phyloP scores from a whole-genome alignment of 2,888 invertebrate species.

The Drosophila pseudotakahashii region DNA sequence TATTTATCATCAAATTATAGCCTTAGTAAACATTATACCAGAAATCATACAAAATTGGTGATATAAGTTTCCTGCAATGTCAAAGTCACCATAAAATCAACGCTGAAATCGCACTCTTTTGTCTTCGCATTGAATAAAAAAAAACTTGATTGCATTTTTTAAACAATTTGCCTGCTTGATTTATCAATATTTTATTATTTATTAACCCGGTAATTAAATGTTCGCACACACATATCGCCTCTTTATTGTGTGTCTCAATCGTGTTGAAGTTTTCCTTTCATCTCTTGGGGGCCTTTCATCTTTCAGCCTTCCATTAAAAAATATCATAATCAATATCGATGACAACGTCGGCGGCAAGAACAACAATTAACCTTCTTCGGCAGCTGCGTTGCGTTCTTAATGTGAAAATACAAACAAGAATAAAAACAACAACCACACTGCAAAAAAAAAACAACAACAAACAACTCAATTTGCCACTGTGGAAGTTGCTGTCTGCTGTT shows the following conservation, averaged over 20 bases:
- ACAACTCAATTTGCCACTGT: constrained; percentile 45
- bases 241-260: constrained; percentile 1
- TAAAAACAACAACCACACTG: constrained; percentile 10
- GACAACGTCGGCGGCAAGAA: constrained; percentile 25
- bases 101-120: not conserved
- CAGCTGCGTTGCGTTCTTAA: constrained; percentile 46
- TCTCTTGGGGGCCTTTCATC: constrained; percentile 13
- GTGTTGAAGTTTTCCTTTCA: constrained; percentile 19
- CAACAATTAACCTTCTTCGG: constrained; percentile 5
- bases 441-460: constrained; percentile 24
- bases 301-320: constrained; percentile 19
- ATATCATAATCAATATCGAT: constrained; percentile 45
- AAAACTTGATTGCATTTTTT: constrained; percentile 9
- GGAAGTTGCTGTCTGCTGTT: constrained; percentile 20
- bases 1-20: too few relatives aligned
- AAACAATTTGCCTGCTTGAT: constrained; percentile 20
- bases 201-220: constrained; percentile 32
- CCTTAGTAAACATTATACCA: too few relatives aligned
- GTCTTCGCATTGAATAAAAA: not conserved
- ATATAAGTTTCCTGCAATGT: too few relatives aligned
- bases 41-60: too few relatives aligned
- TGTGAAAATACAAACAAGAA: constrained; percentile 39
- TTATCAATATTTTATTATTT: constrained; percentile 31
- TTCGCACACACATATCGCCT: not conserved
- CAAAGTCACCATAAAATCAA: not conserved